Conservation (phyloP, 2,888 invertebrate genomes). For the Lamproptera curius region DNA sequence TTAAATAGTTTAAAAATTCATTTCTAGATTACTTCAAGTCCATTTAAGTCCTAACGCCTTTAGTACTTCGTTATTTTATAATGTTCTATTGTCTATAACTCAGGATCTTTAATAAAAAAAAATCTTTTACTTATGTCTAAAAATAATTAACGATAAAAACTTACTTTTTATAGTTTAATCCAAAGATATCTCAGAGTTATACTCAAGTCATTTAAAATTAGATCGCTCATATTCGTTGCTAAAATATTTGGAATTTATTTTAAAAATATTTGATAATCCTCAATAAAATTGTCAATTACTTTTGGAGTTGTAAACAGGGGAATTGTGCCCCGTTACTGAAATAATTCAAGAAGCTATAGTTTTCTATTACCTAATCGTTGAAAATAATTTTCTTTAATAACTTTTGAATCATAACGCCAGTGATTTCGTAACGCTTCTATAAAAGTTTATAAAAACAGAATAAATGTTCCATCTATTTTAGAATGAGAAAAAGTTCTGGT, state of each 20-base stretch:
- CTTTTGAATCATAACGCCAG: not conserved
- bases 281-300: no score
- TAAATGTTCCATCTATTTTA: no score
- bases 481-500: no score
- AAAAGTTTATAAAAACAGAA: no score
- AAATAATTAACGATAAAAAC: not conserved
- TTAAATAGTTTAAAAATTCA: slow-evolving; percentile 60
- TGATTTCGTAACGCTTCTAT: no score
- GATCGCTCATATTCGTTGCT: not conserved
- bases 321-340: no score
- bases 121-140: not conserved
- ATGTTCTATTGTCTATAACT: slow-evolving; percentile 4
- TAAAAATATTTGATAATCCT: no score
- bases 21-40: slow-evolving; percentile 32
- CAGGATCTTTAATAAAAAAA: not conserved
- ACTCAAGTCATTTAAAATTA: slow-evolving; percentile 8
- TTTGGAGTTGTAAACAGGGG: no score
- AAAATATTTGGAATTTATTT: slow-evolving; percentile 1
- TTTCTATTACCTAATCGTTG: no score
- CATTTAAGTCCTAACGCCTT: slow-evolving; percentile 30
- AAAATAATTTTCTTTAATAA: no score
- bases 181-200: slow-evolving; percentile 17
- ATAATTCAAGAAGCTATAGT: no score
- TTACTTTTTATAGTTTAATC: slow-evolving; percentile 13
- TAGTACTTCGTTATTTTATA: slow-evolving; percentile 19